A percentile compares a stretch with the other conserved stretches of the same genome.
Conservation (phyloP, 2,113 vertebrate genomes). For the Rhinopomastus cyanomelas region DNA sequence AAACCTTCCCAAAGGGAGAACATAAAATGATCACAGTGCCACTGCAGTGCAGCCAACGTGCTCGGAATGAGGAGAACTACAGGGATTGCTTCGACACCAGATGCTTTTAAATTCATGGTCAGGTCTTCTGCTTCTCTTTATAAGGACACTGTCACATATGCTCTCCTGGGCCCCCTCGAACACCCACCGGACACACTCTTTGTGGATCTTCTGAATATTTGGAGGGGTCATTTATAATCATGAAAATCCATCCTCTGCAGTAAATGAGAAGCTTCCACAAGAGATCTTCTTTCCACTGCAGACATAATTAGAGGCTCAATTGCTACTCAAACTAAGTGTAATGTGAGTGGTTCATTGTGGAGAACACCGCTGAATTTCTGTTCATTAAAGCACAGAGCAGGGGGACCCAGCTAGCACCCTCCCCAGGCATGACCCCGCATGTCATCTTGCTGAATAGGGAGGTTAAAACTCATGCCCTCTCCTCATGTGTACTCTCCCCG, state of each 20-base stretch:
- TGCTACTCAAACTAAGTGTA: conserved; percentile 58
- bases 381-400: conserved; percentile 61
- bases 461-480: neutral
- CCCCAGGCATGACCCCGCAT: too few relatives aligned
- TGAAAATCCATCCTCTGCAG: conserved; percentile 39
- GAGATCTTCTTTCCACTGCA: conserved; percentile 42
- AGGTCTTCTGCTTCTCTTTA: conserved; percentile 28
- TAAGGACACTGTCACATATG: neutral
- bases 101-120: conserved; percentile 14
- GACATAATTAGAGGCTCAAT: conserved; percentile 43
- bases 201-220: conserved; percentile 10
- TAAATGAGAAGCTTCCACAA: conserved; percentile 50
- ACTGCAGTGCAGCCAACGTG: neutral
- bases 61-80: conserved; percentile 4
- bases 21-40: conserved; percentile 33
- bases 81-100: conserved; percentile 16
- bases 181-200: neutral
- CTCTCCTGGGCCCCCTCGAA: neutral
- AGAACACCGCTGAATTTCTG: conserved; percentile 55
- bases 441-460: neutral
- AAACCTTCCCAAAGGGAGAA: conserved; percentile 22
- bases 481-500: neutral
- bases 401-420: neutral
- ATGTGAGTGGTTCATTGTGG: conserved; percentile 54
- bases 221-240: neutral